Evolutionary conservation across 2,888 invertebrate species (phyloP), one percentile per base, ranked within the genome.

Genomic region (Aspidapion aeneum): DNA sequence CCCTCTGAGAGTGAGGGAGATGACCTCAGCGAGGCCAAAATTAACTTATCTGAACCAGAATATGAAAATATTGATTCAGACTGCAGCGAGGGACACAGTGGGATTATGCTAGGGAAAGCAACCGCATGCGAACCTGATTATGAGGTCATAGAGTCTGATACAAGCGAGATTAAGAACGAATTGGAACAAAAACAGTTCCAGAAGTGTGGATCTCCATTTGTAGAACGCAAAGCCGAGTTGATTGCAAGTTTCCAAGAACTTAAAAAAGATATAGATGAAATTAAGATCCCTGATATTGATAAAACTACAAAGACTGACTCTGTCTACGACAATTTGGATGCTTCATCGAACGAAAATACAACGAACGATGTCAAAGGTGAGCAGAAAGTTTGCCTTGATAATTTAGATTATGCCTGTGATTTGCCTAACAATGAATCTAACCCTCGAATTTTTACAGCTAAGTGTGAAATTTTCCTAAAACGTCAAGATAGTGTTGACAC

Each of bases 51-150:
- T 1, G 78, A 78, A 55, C 78, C 74, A 61, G 78, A 78, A 66
- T 80, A 79, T 62, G 79, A 77, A 62, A 79, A 79, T 66, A 64
- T 79, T 48, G 69, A 71, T 18, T 76, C 77, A 0, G 77, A 77
- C 58, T 3, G 3, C 12, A 35, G 35, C 12, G 35, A 35, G 35
- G 5, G 5, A 12, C 3, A 35, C 3, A 35, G 12, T 35, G 35
- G 35, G 12, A 12, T 3, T 12, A 35, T 7, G 12, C 12, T 35
- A 12, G 3, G 5, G 12, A 35, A 35, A 35, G 5, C 12, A 12
- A 12, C 35, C 35, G 12, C 3, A 7, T 35, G 12, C 12, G 35
- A 35, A 12, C 57, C 59, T 12, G 60, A 63, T 7, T 55, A 61
- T 50, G 61, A 60, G 18, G 62, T 63, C 19, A 54, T 63, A 17